phyloP scores from a whole-genome alignment of 1,140 invertebrate genomes.

The Thaumatotibia leucotreta region DNA sequence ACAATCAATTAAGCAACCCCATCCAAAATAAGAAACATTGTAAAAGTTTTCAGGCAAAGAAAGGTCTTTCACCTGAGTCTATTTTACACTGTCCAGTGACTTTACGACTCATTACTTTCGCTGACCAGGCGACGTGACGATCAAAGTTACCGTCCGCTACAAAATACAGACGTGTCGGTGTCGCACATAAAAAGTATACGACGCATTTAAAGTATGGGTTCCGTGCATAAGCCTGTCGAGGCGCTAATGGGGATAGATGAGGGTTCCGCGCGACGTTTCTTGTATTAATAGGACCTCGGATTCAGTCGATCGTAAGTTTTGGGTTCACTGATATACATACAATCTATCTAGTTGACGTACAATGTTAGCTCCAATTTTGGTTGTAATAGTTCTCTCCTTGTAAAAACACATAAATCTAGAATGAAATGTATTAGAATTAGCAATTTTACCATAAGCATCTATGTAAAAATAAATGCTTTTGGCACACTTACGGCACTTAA shows the following conservation, averaged over 20 bases:
- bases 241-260: background rate
- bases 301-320: background rate
- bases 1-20: background rate
- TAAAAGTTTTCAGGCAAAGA: slow-evolving; percentile 10
- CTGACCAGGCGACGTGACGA: slow-evolving; percentile 48
- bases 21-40: background rate
- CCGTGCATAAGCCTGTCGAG: slow-evolving; percentile 4
- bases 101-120: slow-evolving; percentile 66
- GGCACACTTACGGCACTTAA: no score
- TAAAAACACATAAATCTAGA: no score
- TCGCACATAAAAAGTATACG: slow-evolving; percentile 10
- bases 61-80: slow-evolving; percentile 34
- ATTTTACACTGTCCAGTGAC: slow-evolving; percentile 56
- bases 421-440: no score
- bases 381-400: background rate
- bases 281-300: background rate
- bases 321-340: background rate
- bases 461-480: no score
- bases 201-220: slow-evolving; percentile 13
- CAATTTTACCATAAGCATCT: no score
- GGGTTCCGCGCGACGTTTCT: background rate
- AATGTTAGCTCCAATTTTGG: background rate
- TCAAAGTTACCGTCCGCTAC: slow-evolving; percentile 23
- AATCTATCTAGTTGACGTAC: background rate
- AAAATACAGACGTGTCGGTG: slow-evolving; percentile 14